A percentile compares a stretch with the other conserved stretches of the same genome.
Conservation (phyloP, 2,888 invertebrate genomes). For the Ephialtes manifestator region DNA sequence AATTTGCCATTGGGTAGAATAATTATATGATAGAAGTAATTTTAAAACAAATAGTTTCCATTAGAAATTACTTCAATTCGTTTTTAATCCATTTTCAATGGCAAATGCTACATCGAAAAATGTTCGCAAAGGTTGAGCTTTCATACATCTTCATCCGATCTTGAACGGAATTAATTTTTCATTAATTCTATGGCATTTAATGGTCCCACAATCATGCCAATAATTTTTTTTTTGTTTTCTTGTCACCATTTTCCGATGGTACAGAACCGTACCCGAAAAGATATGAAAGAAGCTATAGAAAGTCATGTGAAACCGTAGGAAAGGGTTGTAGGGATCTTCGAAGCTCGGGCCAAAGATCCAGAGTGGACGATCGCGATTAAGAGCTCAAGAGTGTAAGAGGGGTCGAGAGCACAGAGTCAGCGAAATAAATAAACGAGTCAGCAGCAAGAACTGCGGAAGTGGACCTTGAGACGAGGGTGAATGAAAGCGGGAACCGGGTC, state of each 20-base stretch:
- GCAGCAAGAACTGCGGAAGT: slow-evolving; percentile 68
- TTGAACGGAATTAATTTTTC: not conserved
- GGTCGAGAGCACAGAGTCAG: slow-evolving; percentile 58
- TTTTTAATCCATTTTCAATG: not conserved
- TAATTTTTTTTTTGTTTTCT: not conserved
- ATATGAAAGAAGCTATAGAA: slow-evolving; percentile 27
- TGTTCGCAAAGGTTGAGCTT: not conserved
- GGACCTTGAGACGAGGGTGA: slow-evolving; percentile 68
- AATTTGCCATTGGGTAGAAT: too few species aligned
- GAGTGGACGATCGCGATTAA: slow-evolving; percentile 67
- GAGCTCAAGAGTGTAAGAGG: slow-evolving; percentile 62
- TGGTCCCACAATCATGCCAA: not conserved
- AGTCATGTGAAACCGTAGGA: slow-evolving; percentile 22
- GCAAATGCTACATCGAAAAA: not conserved
- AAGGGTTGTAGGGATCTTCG: slow-evolving; percentile 47
- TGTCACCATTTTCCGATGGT: not conserved
- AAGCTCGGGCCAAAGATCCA: slow-evolving; percentile 54
- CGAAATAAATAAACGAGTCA: slow-evolving; percentile 68
- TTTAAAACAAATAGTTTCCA: slow-evolving; percentile 11
- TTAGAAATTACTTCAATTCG: not conserved
- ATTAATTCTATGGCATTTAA: not conserved
- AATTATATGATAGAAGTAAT: too few species aligned
- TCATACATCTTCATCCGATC: not conserved
- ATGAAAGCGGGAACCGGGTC: slow-evolving; percentile 42
- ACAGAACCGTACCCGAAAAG: slow-evolving; percentile 2